Evolutionary conservation across 2,888 invertebrate species (phyloP), one percentile per base, ranked within the genome.

Genomic region (Philaethria dido): DNA sequence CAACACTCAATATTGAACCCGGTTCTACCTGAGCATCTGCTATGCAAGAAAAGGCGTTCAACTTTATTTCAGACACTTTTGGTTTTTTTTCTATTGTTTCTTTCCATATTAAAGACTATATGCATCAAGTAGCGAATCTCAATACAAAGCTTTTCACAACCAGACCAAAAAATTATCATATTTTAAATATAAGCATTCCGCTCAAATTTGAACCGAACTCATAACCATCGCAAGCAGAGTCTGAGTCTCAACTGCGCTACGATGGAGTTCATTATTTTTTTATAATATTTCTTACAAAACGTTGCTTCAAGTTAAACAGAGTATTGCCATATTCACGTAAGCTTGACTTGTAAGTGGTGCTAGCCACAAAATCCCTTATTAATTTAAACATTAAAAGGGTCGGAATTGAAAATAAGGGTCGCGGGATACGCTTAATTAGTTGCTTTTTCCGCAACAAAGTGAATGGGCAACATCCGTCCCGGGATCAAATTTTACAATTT

Each of bases 371-470:
- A 47, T 9, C 57, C 39, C 57, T 57, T 39, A 47, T 57, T 64
- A 57, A 57, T 57, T 64, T 57, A 57, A 64, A 57, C 57, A 57
- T 57, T 48, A 48, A 64, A 64, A 64, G 57, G 57, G 64, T 48
- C 39, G 14, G 57, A 57, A 64, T 64, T 25, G 64, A 57, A 47
- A 64, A 64, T 25, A 57, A 57, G 57, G 64, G 47, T 64, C 39
- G 47, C 13, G 47, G 47, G 57, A 57, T 36, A 33, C 55, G 52
- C 63, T 64, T 57, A 64, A 64, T 64, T 64, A 64, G 64, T 57
- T 33, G 57, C 47, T 64, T 64, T 47, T 64, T 64, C 64, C 64
- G 25, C 64, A 64, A 48, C 57, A 25, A 57, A 47, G 36, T 11
- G 47, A 36, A n/a, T 22, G 29, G 14, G 33, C 44, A 54, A 63